Percentiles rank a stretch among this genome's conserved stretches.
Evolutionary conservation across 2,113 vertebrate genomes (phyloP).

Genomic region (Noturus placidus): DNA sequence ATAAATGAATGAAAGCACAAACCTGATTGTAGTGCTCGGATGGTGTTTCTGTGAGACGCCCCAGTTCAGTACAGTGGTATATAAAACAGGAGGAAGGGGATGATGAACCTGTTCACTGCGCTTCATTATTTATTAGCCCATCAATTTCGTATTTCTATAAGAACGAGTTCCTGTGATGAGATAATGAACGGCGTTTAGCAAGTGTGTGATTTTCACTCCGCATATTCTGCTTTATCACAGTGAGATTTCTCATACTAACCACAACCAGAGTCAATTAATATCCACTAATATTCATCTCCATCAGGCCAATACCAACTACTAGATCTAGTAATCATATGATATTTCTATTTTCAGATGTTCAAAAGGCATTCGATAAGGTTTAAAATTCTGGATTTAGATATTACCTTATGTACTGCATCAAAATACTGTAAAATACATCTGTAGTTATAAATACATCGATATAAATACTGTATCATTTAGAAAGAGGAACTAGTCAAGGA

Average conservation of each 20-base stretch:
- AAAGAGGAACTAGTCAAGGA: neutral
- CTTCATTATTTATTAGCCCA: conserved; percentile 7
- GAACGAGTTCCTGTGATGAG: neutral
- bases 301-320: neutral
- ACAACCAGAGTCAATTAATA: neutral
- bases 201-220: neutral
- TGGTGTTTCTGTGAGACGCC: neutral
- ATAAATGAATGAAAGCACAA: neutral
- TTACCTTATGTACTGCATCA: neutral
- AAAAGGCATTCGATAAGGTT: neutral
- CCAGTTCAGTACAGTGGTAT: neutral
- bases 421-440: neutral
- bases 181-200: neutral
- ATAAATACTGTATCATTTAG: neutral
- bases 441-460: neutral
- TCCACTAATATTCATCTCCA: neutral
- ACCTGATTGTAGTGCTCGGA: neutral
- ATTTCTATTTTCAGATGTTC: neutral
- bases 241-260: neutral
- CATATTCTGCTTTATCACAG: neutral
- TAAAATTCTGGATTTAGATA: neutral
- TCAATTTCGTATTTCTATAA: neutral
- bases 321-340: neutral
- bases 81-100: neutral
- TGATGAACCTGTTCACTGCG: neutral